These are phyloP conservation scores for Leptestheria dahalacensis DNA, from an alignment of 1,140 invertebrate genomes.

Conservation along the genomic window DNA sequence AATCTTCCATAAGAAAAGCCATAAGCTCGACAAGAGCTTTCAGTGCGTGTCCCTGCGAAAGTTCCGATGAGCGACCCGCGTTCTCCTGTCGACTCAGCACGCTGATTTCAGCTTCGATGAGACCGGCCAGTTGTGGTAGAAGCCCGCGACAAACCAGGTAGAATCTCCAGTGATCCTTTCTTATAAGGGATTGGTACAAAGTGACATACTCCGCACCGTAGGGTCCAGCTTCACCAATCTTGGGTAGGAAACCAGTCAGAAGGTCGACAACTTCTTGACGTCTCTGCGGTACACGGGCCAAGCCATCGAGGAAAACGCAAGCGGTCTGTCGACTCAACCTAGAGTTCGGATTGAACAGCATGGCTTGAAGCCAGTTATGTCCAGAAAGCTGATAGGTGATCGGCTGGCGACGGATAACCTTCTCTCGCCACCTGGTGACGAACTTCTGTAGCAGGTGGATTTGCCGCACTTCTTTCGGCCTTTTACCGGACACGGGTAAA, in stretches of 20 bases:
- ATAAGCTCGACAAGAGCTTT: slow-evolving; percentile 76
- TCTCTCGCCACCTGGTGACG: slow-evolving; percentile 9
- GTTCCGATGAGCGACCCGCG: slow-evolving; percentile 61
- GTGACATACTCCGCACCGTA: slow-evolving; percentile 79
- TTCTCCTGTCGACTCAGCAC: slow-evolving; percentile 71
- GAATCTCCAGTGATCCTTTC: slow-evolving; percentile 76
- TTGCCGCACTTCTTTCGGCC: slow-evolving; percentile 19
- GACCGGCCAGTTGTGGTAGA: slow-evolving; percentile 61
- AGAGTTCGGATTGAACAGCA: slow-evolving; percentile 82
- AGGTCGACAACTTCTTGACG: slow-evolving; percentile 46
- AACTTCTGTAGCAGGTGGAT: slow-evolving; percentile 13
- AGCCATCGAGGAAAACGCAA: slow-evolving; percentile 69
- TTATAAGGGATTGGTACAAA: slow-evolving; percentile 68
- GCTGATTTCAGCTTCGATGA: slow-evolving; percentile 75
- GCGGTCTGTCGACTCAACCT: slow-evolving; percentile 72
- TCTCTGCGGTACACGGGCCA: slow-evolving; percentile 37
- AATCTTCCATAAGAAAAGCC: slow-evolving; percentile 64
- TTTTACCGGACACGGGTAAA: slow-evolving; percentile 15
- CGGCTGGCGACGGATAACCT: neutral
- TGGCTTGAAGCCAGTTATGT: slow-evolving; percentile 68
- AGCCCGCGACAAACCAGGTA: slow-evolving; percentile 79
- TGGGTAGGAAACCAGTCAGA: slow-evolving; percentile 71
- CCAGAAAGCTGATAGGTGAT: slow-evolving; percentile 30
- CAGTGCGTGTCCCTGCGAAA: slow-evolving; percentile 79
- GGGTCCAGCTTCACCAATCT: slow-evolving; percentile 69